Evolutionary conservation across 2,888 invertebrate genomes (phyloP), one percentile per base, ranked within the genome.

Genomic region (Entomobrya proxima): DNA sequence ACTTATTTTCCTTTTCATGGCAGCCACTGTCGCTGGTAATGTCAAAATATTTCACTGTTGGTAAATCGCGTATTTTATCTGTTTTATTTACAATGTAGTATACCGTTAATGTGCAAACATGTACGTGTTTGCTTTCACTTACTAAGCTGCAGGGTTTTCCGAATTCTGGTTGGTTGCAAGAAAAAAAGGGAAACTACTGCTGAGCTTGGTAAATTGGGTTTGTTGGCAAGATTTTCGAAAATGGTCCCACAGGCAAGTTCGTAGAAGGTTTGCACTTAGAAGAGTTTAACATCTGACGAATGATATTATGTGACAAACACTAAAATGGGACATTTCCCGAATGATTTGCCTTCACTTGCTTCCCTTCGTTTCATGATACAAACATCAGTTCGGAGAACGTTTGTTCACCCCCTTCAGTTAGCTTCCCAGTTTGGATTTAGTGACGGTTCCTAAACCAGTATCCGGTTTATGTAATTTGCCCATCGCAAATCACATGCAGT

Each of bases 281-380:
- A 27, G 30, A 30, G 21, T 30, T 44, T 72, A 47, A 72, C 44
- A 52, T 67, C 37, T 67, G 64, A 67, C 52, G 52, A 75, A 50
- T 75, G 32, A 35, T 75, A 52, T 52, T 75, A 52, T 50, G 72
- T 72, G 72, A 72, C 72, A 72, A 47, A 35, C 9, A 69, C 44
- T 50, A 72, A 47, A 77, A 30, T 77, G 30, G 77, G 27, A 30
- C 77, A 77, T 61, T 75, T 77, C 77, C 77, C 77, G 61, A 77
- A 40, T 61, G 77, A 77, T 61, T 77, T 77, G 37, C 61, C 44
- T 61, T 77, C 35, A 52, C 21, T 55, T n/a, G 35, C n/a, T 6
- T 32, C 4, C 32, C 32, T 50, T 50, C 30, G 2, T 27, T 55
- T 52, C 21, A 18, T n/a, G 15, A n/a, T 50, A 52, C 52, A 50